Percentiles rank a stretch among this genome's conserved stretches.
Evolutionary conservation across 1,140 invertebrate genomes (phyloP).

Genomic region (Calliopsis andreniformis): DNA sequence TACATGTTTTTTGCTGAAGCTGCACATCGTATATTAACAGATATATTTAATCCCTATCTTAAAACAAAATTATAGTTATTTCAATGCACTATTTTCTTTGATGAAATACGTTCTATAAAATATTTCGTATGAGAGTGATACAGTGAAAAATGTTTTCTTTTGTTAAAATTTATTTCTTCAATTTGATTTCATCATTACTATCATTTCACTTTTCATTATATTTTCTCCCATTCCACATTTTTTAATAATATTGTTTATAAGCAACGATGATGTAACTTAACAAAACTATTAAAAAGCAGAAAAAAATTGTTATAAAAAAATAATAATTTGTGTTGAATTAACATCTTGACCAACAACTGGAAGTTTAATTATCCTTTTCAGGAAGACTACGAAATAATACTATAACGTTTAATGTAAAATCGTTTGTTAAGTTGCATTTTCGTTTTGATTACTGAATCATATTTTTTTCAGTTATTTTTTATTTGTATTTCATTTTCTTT

Average conservation of each 20-base stretch:
- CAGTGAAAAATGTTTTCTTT: slow-evolving; percentile 4
- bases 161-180: slow-evolving; percentile 25
- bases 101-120: not conserved
- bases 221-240: not conserved
- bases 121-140: not conserved
- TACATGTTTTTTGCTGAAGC: slow-evolving; percentile 29
- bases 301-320: too few relatives aligned
- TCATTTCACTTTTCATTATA: not conserved
- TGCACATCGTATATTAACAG: not conserved
- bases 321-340: too few relatives aligned
- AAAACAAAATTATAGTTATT: not conserved
- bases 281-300: too few relatives aligned
- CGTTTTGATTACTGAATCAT: not conserved
- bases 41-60: slow-evolving; percentile 9
- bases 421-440: not conserved
- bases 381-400: not conserved
- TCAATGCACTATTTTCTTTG: not conserved
- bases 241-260: not conserved
- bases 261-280: not conserved
- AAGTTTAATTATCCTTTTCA: too few relatives aligned
- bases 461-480: slow-evolving; percentile 51
- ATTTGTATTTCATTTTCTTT: slow-evolving; percentile 66
- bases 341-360: too few relatives aligned
- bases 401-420: not conserved
- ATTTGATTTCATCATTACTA: slow-evolving; percentile 64